These are phyloP conservation scores for Drosophila willistoni DNA, from an alignment of 1,140 invertebrate genomes.

Conservation along the genomic window DNA sequence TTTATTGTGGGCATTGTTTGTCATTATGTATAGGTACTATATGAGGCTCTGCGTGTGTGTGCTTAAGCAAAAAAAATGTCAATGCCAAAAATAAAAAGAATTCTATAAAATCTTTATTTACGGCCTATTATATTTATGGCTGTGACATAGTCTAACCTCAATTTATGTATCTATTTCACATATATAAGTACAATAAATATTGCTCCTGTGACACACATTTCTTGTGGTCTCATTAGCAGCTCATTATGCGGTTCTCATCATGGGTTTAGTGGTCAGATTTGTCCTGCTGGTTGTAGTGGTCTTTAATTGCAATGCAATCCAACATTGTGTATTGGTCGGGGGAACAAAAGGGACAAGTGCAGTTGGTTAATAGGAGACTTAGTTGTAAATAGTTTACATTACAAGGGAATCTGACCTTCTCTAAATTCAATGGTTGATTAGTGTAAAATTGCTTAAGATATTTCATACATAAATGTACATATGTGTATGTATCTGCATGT, in stretches of 20 bases:
- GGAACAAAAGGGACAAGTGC: constrained; percentile 24
- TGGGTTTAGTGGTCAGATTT: neutral
- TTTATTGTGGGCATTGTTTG: constrained; percentile 66
- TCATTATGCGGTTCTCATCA: constrained; percentile 39
- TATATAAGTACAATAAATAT: neutral
- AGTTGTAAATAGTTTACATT: constrained; percentile 7
- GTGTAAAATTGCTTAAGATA: too few species aligned
- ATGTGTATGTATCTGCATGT: too few species aligned
- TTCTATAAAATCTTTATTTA: constrained; percentile 63
- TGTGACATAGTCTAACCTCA: constrained; percentile 21
- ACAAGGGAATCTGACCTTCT: too few species aligned
- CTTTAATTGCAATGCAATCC: constrained; percentile 36
- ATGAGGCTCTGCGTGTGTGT: constrained; percentile 1
- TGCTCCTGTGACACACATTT: constrained; percentile 50
- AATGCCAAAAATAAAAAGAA: constrained; percentile 49
- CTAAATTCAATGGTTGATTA: too few species aligned
- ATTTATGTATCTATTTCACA: neutral
- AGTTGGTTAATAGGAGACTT: constrained; percentile 30
- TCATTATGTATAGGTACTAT: neutral
- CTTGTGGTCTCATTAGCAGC: constrained; percentile 57
- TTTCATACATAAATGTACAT: too few species aligned
- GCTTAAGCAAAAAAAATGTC: constrained; percentile 28
- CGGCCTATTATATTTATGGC: constrained; percentile 49
- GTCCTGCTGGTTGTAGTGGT: constrained; percentile 4
- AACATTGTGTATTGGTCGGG: constrained; percentile 25